Conservation (phyloP, 2,888 invertebrate species). For the Epistrophe eligans region DNA sequence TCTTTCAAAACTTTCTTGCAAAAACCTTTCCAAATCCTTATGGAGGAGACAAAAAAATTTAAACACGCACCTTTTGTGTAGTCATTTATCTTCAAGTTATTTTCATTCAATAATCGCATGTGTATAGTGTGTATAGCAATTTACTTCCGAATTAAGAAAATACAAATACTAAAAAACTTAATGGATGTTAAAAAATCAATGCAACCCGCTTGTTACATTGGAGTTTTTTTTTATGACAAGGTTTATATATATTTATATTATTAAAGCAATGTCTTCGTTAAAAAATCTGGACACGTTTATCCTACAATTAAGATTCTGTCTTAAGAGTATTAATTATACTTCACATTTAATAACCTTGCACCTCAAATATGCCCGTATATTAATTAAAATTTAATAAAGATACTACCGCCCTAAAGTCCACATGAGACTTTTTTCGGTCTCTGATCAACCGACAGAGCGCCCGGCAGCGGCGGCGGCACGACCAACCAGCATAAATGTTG, state of each 20-base stretch:
- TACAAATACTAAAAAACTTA: slow-evolving; percentile 4
- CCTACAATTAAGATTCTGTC: slow-evolving; percentile 64
- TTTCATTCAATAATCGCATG: neutral
- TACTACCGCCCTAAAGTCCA: slow-evolving; percentile 71
- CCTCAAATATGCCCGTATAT: slow-evolving; percentile 61
- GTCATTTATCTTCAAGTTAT: neutral
- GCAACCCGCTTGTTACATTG: slow-evolving; percentile 22
- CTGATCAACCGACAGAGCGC: slow-evolving; percentile 20
- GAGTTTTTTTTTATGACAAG: slow-evolving; percentile 3
- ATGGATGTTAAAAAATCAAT: slow-evolving; percentile 8
- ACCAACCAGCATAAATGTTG: slow-evolving; percentile 29
- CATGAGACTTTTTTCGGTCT: slow-evolving; percentile 32
- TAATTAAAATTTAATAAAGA: slow-evolving; percentile 75
- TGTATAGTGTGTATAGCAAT: neutral
- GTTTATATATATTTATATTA: neutral
- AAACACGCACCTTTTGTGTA: neutral
- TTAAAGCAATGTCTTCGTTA: slow-evolving; percentile 21
- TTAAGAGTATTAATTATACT: slow-evolving; percentile 65
- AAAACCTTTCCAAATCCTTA: too few species aligned
- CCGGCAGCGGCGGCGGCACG: neutral
- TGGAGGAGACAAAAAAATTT: neutral
- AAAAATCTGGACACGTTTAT: slow-evolving; percentile 56
- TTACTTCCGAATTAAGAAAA: slow-evolving; percentile 8
- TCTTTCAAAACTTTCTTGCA: too few species aligned
- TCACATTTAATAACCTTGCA: slow-evolving; percentile 70